Conservation (phyloP, 2,888 invertebrate species). For the Cerastoderma edule region DNA sequence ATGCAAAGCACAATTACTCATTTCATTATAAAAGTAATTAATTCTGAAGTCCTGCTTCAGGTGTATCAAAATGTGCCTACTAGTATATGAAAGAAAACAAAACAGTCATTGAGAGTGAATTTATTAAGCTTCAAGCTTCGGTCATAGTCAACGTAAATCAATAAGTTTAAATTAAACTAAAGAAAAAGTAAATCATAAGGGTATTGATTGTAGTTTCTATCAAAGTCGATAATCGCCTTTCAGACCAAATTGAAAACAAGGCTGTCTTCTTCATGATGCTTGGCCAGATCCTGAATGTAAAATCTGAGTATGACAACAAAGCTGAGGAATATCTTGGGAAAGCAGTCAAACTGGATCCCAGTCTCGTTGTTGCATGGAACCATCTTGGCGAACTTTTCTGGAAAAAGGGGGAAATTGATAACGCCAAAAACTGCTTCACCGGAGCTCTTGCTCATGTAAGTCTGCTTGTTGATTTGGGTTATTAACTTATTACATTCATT, state of each 20-base stretch:
- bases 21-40: too few relatives aligned
- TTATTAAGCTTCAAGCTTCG: too few relatives aligned
- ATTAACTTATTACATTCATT: too few relatives aligned
- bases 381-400: constrained; percentile 95
- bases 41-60: too few relatives aligned
- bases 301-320: constrained; percentile 88
- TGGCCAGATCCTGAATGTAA: constrained; percentile 89
- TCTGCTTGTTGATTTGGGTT: too few relatives aligned
- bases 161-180: neutral
- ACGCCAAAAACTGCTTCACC: constrained; percentile 92
- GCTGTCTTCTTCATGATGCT: constrained; percentile 87
- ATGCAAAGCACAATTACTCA: too few relatives aligned
- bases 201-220: neutral
- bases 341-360: constrained; percentile 93
- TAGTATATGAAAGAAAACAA: neutral
- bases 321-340: constrained; percentile 91
- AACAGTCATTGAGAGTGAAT: too few relatives aligned
- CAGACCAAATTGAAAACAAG: constrained; percentile 78
- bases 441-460: constrained; percentile 86
- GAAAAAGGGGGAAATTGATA: constrained; percentile 92
- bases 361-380: constrained; percentile 93
- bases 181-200: neutral
- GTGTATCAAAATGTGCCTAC: neutral
- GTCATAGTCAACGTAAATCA: too few relatives aligned
- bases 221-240: constrained; percentile 26